Evolutionary conservation across 2,113 vertebrate genomes (phyloP), one percentile per base, ranked within the genome.

Genomic region (Pelusios castaneus): DNA sequence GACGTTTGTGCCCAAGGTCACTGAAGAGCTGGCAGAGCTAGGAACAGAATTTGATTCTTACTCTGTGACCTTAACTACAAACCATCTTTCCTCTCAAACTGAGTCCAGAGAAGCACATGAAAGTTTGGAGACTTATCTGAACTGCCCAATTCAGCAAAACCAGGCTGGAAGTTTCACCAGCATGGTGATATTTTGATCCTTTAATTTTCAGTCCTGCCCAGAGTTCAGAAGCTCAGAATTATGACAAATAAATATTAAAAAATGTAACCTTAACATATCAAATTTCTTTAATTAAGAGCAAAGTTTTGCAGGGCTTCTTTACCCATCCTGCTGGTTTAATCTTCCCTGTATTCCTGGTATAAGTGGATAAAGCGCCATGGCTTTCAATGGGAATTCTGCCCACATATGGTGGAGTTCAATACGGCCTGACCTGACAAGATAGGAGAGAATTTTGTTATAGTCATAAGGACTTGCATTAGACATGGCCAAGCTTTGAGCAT

Each of bases 361-460:
- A 87, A 87, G 81, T 80, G 19, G 25, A 10, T 43, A 60, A 43
- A 82, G 17, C 21, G 75, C 45, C 43, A 45, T 34, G 75, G 52
- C 22, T n/a, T 87, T 73, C 21, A 60, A 34, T 19, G 55, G 76
- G 38, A 85, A 52, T 45, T 76, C 41, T 70, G n/a, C 9, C 63
- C n/a, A 70, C 13, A n/a, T 38, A 22, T 16, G 21, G 8, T 38
- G 19, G 34, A 67, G 19, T 70, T 70, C 34, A 70, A 70, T 83
- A 85, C 73, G 91, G 45, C 52, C 80, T 77, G 8, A 9, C 13
- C 55, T 77, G 78, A 92, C 77, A 34, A 94, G 88, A 88, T 29
- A 91, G 84, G 52, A 84, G 83, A 95, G 45, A 84, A 63, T 93
- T 82, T 95, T 82, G 51, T 85, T 93, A 47, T 58, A 82, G 76